These are phyloP conservation scores for Oryzias melastigma DNA, from an alignment of 2,113 vertebrate genomes.

Conservation along the genomic window DNA sequence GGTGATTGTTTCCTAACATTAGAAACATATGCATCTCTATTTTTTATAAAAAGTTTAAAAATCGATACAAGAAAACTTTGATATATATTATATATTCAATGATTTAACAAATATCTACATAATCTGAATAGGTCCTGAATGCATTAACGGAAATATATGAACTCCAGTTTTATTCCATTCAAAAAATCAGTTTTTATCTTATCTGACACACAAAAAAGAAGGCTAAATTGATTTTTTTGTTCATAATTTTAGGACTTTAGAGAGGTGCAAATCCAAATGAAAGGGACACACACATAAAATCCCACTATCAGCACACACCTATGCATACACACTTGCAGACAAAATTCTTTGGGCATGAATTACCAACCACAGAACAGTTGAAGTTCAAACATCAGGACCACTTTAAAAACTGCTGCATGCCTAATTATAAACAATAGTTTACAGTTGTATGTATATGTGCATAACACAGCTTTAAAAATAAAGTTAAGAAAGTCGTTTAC, in stretches of 20 bases:
- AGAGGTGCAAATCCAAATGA: conserved; percentile 1
- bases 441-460: not conserved
- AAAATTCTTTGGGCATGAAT: conserved; percentile 16
- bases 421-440: not conserved
- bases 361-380: conserved; percentile 55
- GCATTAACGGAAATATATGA: no score
- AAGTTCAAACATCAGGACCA: conserved; percentile 44
- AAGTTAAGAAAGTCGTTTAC: no score
- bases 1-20: conserved; percentile 8
- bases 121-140: no score
- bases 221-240: no score
- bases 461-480: not conserved
- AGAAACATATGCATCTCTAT: not conserved
- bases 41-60: not conserved
- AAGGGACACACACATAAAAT: conserved; percentile 20
- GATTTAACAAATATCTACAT: no score
- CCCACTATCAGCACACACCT: conserved; percentile 14
- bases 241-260: no score
- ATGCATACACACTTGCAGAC: conserved; percentile 17
- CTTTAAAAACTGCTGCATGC: conserved; percentile 34
- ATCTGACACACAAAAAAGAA: no score
- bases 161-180: no score
- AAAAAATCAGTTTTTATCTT: no score
- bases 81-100: no score
- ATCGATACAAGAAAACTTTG: no score